A percentile compares a stretch with the other conserved stretches of the same genome.
Conservation (phyloP, 2,113 vertebrate species). For the Halcyon senegalensis region DNA sequence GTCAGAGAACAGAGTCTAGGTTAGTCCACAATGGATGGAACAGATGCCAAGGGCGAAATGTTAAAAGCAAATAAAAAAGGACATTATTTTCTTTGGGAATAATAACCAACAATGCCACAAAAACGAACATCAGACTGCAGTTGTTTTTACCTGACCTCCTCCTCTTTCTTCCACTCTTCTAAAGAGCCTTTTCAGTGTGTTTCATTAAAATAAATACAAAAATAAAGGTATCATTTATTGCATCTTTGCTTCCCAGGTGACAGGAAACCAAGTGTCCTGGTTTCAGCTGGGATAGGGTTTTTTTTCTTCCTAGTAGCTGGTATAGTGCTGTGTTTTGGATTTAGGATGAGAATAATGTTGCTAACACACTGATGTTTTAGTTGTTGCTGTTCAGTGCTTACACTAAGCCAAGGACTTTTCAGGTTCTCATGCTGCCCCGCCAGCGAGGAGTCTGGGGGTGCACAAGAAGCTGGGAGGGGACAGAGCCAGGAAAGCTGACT, state of each 20-base stretch:
- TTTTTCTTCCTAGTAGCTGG: not conserved
- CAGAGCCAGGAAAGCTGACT: not conserved
- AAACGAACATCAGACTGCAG: conserved; percentile 58
- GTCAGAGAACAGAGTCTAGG: conserved; percentile 77
- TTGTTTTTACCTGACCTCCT: conserved; percentile 64
- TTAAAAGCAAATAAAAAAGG: conserved; percentile 80
- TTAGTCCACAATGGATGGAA: conserved; percentile 79
- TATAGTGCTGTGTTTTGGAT: not conserved
- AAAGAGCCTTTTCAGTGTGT: conserved; percentile 41
- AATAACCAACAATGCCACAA: conserved; percentile 71
- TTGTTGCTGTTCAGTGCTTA: not conserved
- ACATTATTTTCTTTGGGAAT: conserved; percentile 77
- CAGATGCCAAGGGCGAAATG: conserved; percentile 84
- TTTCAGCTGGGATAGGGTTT: not conserved
- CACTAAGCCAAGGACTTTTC: not conserved
- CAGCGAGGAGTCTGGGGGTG: not conserved
- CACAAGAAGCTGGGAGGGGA: not conserved
- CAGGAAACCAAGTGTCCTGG: not conserved
- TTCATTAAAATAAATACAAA: conserved; percentile 41
- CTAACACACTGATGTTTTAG: not conserved
- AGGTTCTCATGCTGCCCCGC: not conserved
- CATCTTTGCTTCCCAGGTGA: conserved; percentile 14
- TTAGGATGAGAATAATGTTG: not conserved
- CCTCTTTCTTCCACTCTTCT: conserved; percentile 33
- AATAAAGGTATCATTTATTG: conserved; percentile 30